A percentile compares a stretch with the other conserved stretches of the same genome.
These are phyloP conservation scores for Escarpia spicata DNA, from an alignment of 2,888 invertebrate genomes.

Conservation along the genomic window DNA sequence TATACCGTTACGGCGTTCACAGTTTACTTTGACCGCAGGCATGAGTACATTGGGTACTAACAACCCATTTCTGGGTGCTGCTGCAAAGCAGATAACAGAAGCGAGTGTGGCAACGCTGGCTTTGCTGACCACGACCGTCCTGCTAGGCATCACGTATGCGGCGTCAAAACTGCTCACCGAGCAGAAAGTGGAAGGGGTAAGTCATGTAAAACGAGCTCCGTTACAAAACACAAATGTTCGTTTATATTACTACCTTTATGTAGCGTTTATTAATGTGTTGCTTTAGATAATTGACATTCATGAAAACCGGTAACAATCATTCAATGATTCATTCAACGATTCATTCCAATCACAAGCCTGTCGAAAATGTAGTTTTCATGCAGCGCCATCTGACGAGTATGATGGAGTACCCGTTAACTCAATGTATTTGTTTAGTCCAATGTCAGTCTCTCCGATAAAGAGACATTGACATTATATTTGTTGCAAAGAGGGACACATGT, in stretches of 20 bases:
- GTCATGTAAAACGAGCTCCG: neutral
- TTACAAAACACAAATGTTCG: neutral
- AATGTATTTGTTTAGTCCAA: too few species aligned
- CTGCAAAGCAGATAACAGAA: conserved; percentile 19
- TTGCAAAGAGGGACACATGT: too few species aligned
- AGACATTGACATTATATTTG: too few species aligned
- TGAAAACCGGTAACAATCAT: neutral
- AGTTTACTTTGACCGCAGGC: neutral
- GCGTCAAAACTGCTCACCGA: conserved; percentile 23
- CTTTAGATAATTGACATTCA: neutral
- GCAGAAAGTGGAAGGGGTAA: conserved; percentile 1
- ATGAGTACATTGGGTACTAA: conserved; percentile 10
- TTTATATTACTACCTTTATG: neutral
- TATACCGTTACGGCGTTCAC: neutral
- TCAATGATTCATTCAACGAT: too few species aligned
- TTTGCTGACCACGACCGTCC: conserved; percentile 18
- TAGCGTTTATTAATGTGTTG: neutral
- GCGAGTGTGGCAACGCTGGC: conserved; percentile 28
- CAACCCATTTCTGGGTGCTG: conserved; percentile 20
- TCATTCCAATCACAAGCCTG: too few species aligned
- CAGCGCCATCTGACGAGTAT: too few species aligned
- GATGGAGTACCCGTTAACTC: too few species aligned
- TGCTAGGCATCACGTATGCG: conserved; percentile 26
- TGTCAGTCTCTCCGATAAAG: too few species aligned
- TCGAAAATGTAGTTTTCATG: too few species aligned